Evolutionary conservation across 2,113 vertebrate genomes (phyloP).

Genomic region (Cinclus cinclus): DNA sequence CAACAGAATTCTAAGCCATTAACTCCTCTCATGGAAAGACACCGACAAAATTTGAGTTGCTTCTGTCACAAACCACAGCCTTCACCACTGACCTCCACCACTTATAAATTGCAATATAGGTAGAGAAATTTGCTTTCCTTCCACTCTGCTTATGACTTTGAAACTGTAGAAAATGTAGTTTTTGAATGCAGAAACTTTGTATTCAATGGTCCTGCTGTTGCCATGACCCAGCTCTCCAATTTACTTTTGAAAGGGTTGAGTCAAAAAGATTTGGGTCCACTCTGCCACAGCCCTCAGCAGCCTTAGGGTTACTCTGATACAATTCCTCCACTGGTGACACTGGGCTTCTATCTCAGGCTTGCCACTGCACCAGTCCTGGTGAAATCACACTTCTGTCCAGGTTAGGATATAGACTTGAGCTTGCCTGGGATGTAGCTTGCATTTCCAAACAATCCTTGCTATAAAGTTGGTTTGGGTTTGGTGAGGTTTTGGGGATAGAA

Average conservation of each 20-base stretch:
- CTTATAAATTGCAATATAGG: neutral
- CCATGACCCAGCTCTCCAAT: neutral
- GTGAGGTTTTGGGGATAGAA: neutral
- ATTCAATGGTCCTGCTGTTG: neutral
- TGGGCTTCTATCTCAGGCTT: accelerated
- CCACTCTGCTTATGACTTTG: neutral
- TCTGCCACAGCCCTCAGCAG: neutral
- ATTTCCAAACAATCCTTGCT: neutral
- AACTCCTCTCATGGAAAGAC: neutral
- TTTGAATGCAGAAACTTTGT: neutral
- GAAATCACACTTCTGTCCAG: neutral
- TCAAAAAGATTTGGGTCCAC: neutral
- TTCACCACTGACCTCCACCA: neutral
- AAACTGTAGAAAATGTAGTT: neutral
- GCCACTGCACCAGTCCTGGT: neutral
- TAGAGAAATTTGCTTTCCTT: neutral
- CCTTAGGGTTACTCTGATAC: neutral
- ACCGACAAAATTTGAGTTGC: neutral
- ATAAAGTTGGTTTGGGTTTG: neutral
- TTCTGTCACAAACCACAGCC: neutral
- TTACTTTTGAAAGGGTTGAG: neutral
- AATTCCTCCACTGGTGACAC: neutral
- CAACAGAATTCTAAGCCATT: neutral
- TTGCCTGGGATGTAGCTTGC: neutral
- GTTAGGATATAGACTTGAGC: neutral